Evolutionary conservation across 1,140 invertebrate genomes (phyloP).

Genomic region (Ctenoplectra terminalis): DNA sequence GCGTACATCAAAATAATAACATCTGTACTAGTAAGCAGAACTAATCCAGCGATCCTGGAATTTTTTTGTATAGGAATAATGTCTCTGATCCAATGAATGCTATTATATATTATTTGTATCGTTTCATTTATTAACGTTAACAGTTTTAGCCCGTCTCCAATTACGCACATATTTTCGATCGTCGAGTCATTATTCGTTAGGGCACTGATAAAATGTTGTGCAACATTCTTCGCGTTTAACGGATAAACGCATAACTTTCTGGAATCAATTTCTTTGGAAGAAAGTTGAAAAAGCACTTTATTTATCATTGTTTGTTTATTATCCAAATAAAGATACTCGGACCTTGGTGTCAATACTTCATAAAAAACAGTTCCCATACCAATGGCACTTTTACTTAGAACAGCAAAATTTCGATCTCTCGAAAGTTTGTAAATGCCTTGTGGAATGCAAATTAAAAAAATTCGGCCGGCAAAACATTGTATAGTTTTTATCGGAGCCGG

Average conservation of each 20-base stretch:
- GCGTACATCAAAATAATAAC: constrained; percentile 66
- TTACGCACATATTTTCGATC: constrained; percentile 60
- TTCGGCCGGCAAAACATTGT: constrained; percentile 65
- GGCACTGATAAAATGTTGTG: constrained; percentile 41
- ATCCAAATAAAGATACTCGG: constrained; percentile 63
- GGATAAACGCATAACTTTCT: constrained; percentile 11
- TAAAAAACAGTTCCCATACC: constrained; percentile 68
- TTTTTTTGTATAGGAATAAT: constrained; percentile 64
- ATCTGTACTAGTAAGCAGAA: constrained; percentile 62
- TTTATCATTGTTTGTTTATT: constrained; percentile 70
- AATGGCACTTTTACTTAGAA: constrained; percentile 70
- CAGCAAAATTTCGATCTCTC: constrained; percentile 54
- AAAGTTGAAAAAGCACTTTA: constrained; percentile 48
- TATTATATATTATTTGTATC: constrained; percentile 65
- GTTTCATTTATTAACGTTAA: constrained; percentile 44
- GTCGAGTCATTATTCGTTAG: constrained; percentile 32
- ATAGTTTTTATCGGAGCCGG: constrained; percentile 70
- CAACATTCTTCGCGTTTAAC: constrained; percentile 34
- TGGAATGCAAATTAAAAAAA: constrained; percentile 73
- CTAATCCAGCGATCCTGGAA: constrained; percentile 60
- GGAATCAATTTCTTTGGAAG: not conserved
- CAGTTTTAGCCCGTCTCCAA: constrained; percentile 65
- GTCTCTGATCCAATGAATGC: constrained; percentile 58
- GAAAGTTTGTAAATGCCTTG: constrained; percentile 74
- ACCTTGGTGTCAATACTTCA: constrained; percentile 59